Base-by-base conservation (phyloP, 1,140 invertebrate species). In the Xylocopa sonorina region DNA sequence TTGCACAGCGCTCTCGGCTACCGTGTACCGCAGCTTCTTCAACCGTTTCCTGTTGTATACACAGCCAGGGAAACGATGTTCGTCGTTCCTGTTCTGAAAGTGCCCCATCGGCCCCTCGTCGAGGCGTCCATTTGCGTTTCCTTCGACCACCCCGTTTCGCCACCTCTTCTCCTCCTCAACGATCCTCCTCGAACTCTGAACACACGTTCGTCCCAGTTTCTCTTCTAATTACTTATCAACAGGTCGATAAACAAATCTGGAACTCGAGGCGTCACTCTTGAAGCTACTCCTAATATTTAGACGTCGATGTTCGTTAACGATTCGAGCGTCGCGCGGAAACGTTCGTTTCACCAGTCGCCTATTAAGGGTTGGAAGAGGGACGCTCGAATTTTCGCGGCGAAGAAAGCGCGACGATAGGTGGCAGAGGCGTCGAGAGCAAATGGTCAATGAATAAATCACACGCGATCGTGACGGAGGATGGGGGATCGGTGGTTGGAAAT, bases 1-100 rank as follows among this genome's bases (percentile, higher is more conserved):
- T 86, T 86, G 85, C 85, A 81, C 71, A 86, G 55, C 68, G 84
- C 77, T 85, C 84, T 82, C 50, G 64, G 62, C 84, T 82, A 86
- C 80, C 80, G 76, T 79, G 68, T 76, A 76, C 69, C 80, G 71
- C 27, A n/a, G 69, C 34, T 77, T 82, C 66, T 80, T 77, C 83
- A 50, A 63, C 71, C 74, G 75, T 73, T 62, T 69, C 38, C 58
- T 86, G 62, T 12, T 82, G 69, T 85, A 68, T 51, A 84, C 82
- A 84, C 27, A 57, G 73, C 48, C 48, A 81, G 51, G 66, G 53
- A 72, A 69, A 62, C 55, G 48, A 46, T 71, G 55, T 60, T 21
- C 50, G n/a, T 24, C 38, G 34, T 62, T 32, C 46, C 16, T 0
- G 14, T n/a, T n/a, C 12, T 41, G 68, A 78, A 73, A 55, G 38